A percentile compares a stretch with the other conserved stretches of the same genome.
Conservation (phyloP, 2,888 invertebrate genomes). For the Volucella inflata region DNA sequence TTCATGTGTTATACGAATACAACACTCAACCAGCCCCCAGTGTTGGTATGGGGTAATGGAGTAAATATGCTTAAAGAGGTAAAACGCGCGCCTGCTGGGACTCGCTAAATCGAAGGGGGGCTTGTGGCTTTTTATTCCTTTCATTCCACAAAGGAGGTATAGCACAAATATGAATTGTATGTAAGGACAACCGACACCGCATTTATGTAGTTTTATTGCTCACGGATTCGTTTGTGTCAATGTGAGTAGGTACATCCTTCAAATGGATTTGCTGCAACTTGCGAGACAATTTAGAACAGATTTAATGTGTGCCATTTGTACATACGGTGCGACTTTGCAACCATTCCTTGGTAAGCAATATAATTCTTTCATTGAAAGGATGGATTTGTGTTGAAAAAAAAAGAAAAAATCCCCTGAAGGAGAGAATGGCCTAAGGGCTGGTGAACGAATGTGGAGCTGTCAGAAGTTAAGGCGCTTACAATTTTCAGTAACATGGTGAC, state of each 20-base stretch:
- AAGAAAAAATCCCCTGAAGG: too few relatives aligned
- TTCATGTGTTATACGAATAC: too few relatives aligned
- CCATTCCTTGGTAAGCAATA: too few relatives aligned
- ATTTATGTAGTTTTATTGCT: conserved; percentile 20
- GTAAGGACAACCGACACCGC: conserved; percentile 3
- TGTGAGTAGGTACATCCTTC: neutral
- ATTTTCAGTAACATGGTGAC: too few relatives aligned
- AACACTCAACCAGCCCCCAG: neutral
- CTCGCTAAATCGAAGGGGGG: too few relatives aligned
- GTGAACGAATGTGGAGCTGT: too few relatives aligned
- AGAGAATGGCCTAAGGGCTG: too few relatives aligned
- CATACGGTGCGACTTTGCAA: too few relatives aligned
- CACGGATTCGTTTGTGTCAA: conserved; percentile 20
- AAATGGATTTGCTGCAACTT: conserved; percentile 10
- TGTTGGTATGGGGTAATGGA: conserved; percentile 7
- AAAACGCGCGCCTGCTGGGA: conserved; percentile 5
- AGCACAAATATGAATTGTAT: neutral
- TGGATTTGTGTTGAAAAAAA: neutral
- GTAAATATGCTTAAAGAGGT: conserved; percentile 40
- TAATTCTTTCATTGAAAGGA: neutral
- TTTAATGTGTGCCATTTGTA: conserved; percentile 19
- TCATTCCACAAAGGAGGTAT: neutral
- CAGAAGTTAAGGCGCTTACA: too few relatives aligned
- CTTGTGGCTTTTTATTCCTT: too few relatives aligned
- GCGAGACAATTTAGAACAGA: neutral